Conservation (phyloP, 2,888 invertebrate species). For the Unio pictorum region DNA sequence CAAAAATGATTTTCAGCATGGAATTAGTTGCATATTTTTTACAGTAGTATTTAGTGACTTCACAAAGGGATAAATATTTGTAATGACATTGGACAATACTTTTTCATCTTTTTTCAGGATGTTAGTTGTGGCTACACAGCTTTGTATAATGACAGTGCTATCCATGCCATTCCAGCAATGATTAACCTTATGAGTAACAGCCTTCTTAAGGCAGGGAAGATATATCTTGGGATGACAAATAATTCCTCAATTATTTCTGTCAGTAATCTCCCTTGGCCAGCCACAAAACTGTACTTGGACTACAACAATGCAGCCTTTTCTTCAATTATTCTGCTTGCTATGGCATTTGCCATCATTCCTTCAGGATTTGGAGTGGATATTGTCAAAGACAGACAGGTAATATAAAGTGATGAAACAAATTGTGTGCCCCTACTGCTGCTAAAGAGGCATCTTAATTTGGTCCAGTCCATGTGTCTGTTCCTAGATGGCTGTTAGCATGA, state of each 20-base stretch:
- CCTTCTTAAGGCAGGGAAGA: conserved; percentile 28
- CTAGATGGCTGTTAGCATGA: no score
- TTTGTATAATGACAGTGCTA: conserved; percentile 81
- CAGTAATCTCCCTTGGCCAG: conserved; percentile 52
- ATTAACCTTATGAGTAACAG: conserved; percentile 53
- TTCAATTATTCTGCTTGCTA: conserved; percentile 84
- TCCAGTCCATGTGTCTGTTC: no score
- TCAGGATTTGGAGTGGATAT: conserved; percentile 85
- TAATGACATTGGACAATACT: no score
- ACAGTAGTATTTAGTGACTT: no score
- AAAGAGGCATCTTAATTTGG: not conserved
- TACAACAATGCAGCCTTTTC: conserved; percentile 82
- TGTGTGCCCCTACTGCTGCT: not conserved
- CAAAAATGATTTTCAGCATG: no score
- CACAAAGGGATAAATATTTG: no score
- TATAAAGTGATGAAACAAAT: conserved; percentile 16
- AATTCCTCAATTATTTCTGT: conserved; percentile 16
- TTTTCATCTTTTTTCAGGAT: conserved; percentile 5
- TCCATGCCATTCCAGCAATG: conserved; percentile 83
- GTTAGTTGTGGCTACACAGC: conserved; percentile 31
- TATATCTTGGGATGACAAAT: conserved; percentile 4
- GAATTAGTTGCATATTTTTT: no score
- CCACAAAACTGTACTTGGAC: not conserved
- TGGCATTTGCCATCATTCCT: conserved; percentile 85
- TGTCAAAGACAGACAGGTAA: conserved; percentile 87